Evolutionary conservation across 2,888 invertebrate genomes (phyloP), one percentile per base, ranked within the genome.

Genomic region (Tachina grossa): DNA sequence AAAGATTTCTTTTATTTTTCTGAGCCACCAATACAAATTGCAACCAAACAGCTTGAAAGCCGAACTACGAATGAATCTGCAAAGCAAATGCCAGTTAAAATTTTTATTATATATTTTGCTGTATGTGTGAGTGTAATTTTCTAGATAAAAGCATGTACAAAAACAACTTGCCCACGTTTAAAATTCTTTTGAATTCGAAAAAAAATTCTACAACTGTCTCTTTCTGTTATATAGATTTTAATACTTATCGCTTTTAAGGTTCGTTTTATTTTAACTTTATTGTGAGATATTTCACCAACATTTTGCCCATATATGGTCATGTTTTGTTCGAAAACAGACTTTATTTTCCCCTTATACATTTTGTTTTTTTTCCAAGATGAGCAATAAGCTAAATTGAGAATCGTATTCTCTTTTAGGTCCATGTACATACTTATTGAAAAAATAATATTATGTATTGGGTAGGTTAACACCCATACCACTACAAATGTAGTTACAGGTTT

Each of bases 301-400:
- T 92, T 91, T 91, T 92, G 92, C 91, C 92, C 92, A 92, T 92
- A 92, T 92, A 92, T 92, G 92, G 92, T 90, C 91, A 92, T 92
- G 91, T 92, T 92, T 92, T 87, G 88, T 87, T 75, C 86, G 11
- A 88, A 86, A 89, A 88, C 87, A 87, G 51, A 81, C 78, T 82
- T 68, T 41, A 86, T 77, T 84, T 83, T 86, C 83, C 66, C 75
- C 66, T 79, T 68, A 55, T 72, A 65, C 31, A 49, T 65, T 72
- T 72, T 31, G 41, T 41, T 43, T 53, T 47, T 51, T 61, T 22
- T 51, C 19, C 22, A 66, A 43, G 51, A 31, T 41, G 81, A 43
- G 59, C 45, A 19, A n/a, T n/a, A 11, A 47, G 9, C 22, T 43
- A 59, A 49, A 19, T 31, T 41, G 61, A 80, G 66, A 49, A 51